Base-by-base conservation (phyloP, 1,140 invertebrate genomes). In the Gryon sp. region DNA sequence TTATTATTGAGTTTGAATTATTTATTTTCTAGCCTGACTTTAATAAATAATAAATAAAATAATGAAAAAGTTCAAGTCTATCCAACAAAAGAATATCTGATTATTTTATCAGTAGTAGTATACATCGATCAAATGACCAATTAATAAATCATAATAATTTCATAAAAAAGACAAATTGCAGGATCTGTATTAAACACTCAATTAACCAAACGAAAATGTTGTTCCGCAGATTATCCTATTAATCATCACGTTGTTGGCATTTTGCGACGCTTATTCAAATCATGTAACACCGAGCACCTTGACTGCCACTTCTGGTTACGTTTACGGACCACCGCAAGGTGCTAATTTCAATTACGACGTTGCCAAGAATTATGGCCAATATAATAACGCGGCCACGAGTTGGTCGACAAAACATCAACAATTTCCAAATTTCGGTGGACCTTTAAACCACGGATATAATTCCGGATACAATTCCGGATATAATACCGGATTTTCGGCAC, bases 301-400 rank as follows among this genome's bases (percentile, higher is more conserved):
- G 53, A 45, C 9, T 30, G 38, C 19, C 36, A 53, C 38, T 46
- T 45, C 70, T 45, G 70, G 70, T 41, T 74, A 74, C 45, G 45
- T 74, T 52, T 74, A 74, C 15, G 45, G 36, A 28, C 59, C 24
- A 20, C 70, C 70, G 18, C 59, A 74, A 59, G 50, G 59, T 52
- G 52, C 36, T 30, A 52, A 30, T 34, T 41, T 65, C 34, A 73
- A 63, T 65, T 65, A 73, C 16, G 52, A 72, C 19, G 26, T 18
- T 34, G 9, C 16, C 19, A 57, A 62, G 18, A 73, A 22, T 57
- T 72, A 52, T 15, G 63, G 41, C 22, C 43, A 28, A 6, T 12
- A 5, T 12, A 45, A 26, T 24, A 19, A 18, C 11, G 52, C 18
- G 18, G 38, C 8, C 24, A 43, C 60, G 9, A 11, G n/a, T n/a